Evolutionary conservation across 2,797 vertebrate species (phyloP), one percentile per base, ranked within the genome.

Genomic region (Centropyge bicolor): DNA sequence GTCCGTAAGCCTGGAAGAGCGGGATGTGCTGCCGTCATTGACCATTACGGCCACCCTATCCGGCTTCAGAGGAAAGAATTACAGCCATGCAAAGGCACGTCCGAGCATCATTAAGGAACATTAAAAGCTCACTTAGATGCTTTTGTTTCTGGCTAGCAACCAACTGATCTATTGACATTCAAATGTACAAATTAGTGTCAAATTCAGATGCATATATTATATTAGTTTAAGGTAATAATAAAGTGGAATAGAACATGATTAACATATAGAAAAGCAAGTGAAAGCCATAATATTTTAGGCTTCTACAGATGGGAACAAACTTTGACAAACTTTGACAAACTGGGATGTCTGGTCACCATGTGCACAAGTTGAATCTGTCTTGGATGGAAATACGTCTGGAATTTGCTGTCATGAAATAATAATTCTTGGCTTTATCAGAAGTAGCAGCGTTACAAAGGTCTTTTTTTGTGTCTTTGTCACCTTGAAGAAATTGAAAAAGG

Each of bases 111-210:
- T 92, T 90, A 92, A 87, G 82, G 88, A 79, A 80, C 89, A 94
- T 94, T 91, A 91, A 90, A 93, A 90, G 63, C 81, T 82, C 90
- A 90, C 93, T 91, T 89, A 63, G 72, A 65, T 81, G 86, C 80
- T 85, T 80, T 90, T 89, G 89, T 87, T 89, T 78, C 27, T 31
- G 27, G 27, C 27, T 31, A 31, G 27, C 27, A 31, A 31, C 27
- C 27, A 31, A 31, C 27, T 31, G 27, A 31, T 31, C 27, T 31
- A 31, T 4, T 31, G 27, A 31, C 27, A 31, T 31, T 2, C 27
- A 31, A n/a, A n/a, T n/a, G n/a, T 31, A 31, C 27, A 31, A 4
- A 31, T n/a, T n/a, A n/a, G n/a, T n/a, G n/a, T n/a, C 27, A 31
- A 31, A 31, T 31, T 31, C 27, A 31, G 27, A 31, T 31, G 27